Evolutionary conservation across 2,797 vertebrate genomes (phyloP).

Genomic region (Sebastes itinus): DNA sequence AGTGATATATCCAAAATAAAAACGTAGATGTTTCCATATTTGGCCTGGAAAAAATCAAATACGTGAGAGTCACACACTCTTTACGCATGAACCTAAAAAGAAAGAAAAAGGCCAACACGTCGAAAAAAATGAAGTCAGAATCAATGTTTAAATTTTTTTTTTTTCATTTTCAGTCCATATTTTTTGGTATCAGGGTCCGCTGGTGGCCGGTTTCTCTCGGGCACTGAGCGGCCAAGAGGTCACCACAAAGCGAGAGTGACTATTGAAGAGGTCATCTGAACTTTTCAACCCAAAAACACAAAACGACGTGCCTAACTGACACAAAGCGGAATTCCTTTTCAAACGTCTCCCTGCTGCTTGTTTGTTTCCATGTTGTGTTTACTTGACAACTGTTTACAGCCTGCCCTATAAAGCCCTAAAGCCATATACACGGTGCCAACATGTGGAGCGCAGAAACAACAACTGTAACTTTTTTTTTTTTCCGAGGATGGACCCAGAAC

Average conservation of each 20-base stretch:
- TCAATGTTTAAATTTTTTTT: too few relatives aligned
- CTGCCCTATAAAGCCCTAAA: conserved; percentile 71
- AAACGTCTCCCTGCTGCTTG: conserved; percentile 65
- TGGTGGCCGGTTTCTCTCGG: conserved; percentile 6
- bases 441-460: conserved; percentile 44
- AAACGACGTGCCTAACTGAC: conserved; percentile 69
- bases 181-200: background rate
- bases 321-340: conserved; percentile 83
- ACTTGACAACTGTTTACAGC: conserved; percentile 75
- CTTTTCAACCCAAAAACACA: conserved; percentile 74
- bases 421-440: conserved; percentile 61
- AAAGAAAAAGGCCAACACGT: background rate
- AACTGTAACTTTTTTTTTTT: conserved; percentile 37
- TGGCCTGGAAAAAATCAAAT: background rate
- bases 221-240: conserved; percentile 56
- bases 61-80: background rate
- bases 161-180: background rate
- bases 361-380: conserved; percentile 81
- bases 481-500: conserved; percentile 1
- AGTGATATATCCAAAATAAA: background rate
- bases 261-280: conserved; percentile 70
- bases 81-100: background rate
- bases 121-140: background rate
- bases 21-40: background rate
- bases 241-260: conserved; percentile 74